phyloP scores from a whole-genome alignment of 2,113 vertebrate genomes.

The cattle (Bos taurus) region DNA sequence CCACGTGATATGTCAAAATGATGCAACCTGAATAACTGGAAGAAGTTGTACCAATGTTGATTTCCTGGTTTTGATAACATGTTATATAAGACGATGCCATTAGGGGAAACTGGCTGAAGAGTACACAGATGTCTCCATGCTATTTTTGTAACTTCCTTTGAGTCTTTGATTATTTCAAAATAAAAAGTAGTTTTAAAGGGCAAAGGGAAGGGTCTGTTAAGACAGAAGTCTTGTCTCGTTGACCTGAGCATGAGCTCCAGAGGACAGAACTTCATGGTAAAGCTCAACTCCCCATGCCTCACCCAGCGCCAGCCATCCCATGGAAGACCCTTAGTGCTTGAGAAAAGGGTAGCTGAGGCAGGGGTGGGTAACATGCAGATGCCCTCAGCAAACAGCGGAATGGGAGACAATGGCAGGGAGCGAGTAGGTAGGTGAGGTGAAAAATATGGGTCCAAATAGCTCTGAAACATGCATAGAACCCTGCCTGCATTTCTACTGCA shows the following conservation, averaged over 20 bases:
- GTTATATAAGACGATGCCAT: background rate
- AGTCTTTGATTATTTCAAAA: background rate
- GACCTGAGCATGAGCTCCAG: background rate
- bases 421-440: background rate
- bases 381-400: background rate
- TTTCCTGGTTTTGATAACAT: background rate
- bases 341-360: background rate
- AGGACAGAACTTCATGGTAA: background rate
- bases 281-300: accelerated
- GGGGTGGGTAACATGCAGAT: no score
- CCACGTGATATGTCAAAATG: background rate
- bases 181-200: background rate
- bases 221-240: background rate
- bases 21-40: background rate
- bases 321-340: background rate
- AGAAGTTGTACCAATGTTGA: background rate
- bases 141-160: background rate
- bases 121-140: background rate
- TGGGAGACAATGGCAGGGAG: background rate
- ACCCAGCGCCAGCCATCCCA: background rate
- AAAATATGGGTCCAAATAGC: background rate
- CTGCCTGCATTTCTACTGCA: background rate
- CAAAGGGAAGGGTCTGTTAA: background rate
- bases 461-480: background rate
- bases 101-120: background rate